phyloP scores from a whole-genome alignment of 2,113 vertebrate genomes.

The Patagioenas fasciata region DNA sequence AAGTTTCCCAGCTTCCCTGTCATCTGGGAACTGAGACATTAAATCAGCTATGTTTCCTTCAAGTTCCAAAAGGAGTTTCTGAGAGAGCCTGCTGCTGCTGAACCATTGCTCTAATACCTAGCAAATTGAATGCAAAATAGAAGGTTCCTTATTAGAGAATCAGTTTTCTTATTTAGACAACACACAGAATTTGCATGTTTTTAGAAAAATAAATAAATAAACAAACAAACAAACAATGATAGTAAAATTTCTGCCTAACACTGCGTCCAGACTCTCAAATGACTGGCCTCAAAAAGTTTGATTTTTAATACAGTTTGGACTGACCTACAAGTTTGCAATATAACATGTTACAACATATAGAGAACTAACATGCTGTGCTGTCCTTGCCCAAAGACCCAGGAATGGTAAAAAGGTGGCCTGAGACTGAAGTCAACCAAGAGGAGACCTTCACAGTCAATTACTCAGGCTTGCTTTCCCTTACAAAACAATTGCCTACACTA shows the following conservation, averaged over 20 bases:
- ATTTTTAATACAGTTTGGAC: not conserved
- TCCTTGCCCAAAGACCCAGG: not conserved
- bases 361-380: not conserved
- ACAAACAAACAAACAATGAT: not conserved
- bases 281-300: rapidly evolving
- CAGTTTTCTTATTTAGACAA: not conserved
- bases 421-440: not conserved
- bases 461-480: not conserved
- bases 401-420: not conserved
- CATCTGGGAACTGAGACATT: not conserved
- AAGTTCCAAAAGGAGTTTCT: constrained; percentile 3
- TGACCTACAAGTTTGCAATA: not conserved
- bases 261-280: not conserved
- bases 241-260: not conserved
- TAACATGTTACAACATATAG: not conserved
- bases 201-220: not conserved
- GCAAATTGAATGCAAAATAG: not conserved
- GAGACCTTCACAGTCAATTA: not conserved
- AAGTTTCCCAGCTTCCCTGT: not conserved
- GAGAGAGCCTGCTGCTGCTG: not conserved
- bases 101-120: constrained; percentile 62
- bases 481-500: not conserved
- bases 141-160: not conserved
- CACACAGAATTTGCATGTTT: not conserved
- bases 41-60: not conserved